A percentile compares a stretch with the other conserved stretches of the same genome.
These are phyloP conservation scores for Microcebus ravelobensis DNA, from an alignment of 2,113 vertebrate genomes.

Conservation along the genomic window DNA sequence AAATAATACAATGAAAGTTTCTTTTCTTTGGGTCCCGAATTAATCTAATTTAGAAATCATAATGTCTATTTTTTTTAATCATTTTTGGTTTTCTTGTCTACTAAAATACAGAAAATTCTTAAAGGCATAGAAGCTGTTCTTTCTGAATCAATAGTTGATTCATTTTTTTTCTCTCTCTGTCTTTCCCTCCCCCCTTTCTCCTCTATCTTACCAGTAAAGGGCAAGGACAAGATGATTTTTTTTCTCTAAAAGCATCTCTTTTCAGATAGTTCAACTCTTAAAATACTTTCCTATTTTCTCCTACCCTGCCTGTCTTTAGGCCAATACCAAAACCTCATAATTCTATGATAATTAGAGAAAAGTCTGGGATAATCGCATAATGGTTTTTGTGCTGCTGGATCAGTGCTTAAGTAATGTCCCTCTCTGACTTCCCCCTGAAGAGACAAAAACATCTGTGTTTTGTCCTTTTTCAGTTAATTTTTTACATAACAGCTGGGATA, in stretches of 20 bases:
- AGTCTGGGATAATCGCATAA: not conserved
- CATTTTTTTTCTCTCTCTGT: not conserved
- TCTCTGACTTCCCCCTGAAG: not conserved
- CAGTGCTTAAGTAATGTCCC: not conserved
- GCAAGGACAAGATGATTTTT: not conserved
- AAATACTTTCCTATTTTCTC: not conserved
- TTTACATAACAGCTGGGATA: not conserved
- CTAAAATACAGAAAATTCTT: not conserved
- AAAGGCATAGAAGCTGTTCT: not conserved
- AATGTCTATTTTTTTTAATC: not conserved
- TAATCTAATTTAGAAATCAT: not conserved
- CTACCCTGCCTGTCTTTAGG: not conserved
- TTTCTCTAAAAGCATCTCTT: not conserved
- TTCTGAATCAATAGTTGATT: not conserved
- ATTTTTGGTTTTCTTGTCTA: not conserved
- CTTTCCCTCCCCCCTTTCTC: too few species aligned
- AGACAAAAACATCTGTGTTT: not conserved
- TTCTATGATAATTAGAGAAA: slow-evolving; percentile 14
- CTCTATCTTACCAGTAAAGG: not conserved
- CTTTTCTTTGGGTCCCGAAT: not conserved
- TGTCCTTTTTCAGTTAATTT: not conserved
- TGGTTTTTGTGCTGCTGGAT: not conserved
- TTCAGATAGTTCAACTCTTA: not conserved
- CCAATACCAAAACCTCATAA: not conserved
- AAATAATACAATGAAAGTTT: not conserved